Evolutionary conservation across 1,140 invertebrate genomes (phyloP).

Genomic region (Mercenaria mercenaria): DNA sequence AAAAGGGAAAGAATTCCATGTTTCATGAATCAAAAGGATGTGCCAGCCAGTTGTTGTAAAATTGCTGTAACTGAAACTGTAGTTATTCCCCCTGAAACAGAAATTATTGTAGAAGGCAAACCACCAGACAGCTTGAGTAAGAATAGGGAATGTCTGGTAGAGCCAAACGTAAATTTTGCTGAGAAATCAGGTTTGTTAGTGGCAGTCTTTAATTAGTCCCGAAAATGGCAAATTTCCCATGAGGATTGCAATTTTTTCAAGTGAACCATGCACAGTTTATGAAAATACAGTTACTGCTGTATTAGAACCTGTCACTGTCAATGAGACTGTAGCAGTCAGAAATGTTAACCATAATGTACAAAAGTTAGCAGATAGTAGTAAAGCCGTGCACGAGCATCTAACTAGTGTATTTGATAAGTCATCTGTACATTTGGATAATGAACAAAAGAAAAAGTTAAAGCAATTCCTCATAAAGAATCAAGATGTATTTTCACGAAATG

Average conservation of each 20-base stretch:
- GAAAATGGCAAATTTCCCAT: background rate
- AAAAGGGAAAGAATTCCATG: background rate
- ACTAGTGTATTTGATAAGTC: background rate
- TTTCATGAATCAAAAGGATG: background rate
- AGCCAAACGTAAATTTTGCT: background rate
- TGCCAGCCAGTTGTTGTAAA: background rate
- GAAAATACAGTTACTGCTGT: background rate
- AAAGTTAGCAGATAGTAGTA: background rate
- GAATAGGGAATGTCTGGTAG: background rate
- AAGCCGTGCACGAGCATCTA: background rate
- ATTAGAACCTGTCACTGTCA: background rate
- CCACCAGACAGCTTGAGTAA: background rate
- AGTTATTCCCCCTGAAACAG: background rate
- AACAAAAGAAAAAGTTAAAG: background rate
- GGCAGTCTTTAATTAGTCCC: background rate
- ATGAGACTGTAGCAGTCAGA: background rate
- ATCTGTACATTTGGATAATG: slow-evolving; percentile 7
- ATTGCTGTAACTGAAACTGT: background rate
- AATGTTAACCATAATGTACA: background rate
- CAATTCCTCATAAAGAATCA: background rate
- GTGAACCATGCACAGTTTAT: background rate
- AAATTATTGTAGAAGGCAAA: background rate
- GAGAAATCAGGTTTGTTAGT: background rate
- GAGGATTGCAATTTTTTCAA: background rate
- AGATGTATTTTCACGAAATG: background rate